A percentile compares a stretch with the other conserved stretches of the same genome.
phyloP scores from a whole-genome alignment of 2,888 invertebrate species.

The Scotopteryx bipunctaria region DNA sequence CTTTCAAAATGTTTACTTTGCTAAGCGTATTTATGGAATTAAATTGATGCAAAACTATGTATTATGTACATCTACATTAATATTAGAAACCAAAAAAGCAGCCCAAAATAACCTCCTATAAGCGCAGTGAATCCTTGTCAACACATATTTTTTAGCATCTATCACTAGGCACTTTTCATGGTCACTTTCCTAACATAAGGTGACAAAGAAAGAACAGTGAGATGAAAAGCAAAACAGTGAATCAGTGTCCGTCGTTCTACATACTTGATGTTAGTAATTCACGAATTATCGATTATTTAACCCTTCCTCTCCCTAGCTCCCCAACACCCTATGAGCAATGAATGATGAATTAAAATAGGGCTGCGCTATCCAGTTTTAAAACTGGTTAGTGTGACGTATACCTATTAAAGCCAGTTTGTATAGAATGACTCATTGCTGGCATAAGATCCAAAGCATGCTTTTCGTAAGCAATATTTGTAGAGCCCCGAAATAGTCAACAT shows the following conservation, averaged over 20 bases:
- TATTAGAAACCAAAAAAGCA: no score
- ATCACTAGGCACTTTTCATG: no score
- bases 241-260: background rate
- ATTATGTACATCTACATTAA: no score
- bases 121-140: no score
- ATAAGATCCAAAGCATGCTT: conserved; percentile 27
- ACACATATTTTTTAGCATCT: no score
- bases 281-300: conserved; percentile 42
- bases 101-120: no score
- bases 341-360: conserved; percentile 32
- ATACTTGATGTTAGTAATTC: background rate
- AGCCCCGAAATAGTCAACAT: conserved; percentile 9
- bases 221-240: no score
- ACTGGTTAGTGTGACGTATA: conserved; percentile 35
- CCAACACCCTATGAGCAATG: conserved; percentile 38
- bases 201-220: no score
- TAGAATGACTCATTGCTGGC: conserved; percentile 32
- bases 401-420: conserved; percentile 1
- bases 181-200: no score
- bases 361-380: conserved; percentile 34
- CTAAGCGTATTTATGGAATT: conserved; percentile 13
- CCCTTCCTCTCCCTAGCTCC: conserved; percentile 39
- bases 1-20: conserved; percentile 19
- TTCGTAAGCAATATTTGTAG: conserved; percentile 31
- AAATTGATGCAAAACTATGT: no score